Base-by-base conservation (phyloP, 2,888 invertebrate species). In the Leucania comma region DNA sequence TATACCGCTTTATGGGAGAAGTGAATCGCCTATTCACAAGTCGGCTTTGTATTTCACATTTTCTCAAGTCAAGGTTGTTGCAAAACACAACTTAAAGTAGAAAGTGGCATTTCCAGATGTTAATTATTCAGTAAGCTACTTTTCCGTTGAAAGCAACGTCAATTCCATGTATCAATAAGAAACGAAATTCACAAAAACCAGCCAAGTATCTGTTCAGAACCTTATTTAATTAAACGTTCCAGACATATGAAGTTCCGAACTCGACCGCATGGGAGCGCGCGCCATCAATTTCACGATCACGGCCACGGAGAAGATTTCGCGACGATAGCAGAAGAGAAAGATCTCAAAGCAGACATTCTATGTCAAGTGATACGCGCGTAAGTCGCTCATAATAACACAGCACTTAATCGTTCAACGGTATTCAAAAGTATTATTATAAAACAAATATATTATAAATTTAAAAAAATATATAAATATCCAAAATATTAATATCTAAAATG, bases 331-430 rank as follows among this genome's bases (percentile, higher is more conserved):
- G 96, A 35, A 94, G 97, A 75, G 96, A 97, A 82, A 93, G 97
- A 77, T 97, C 97, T n/a, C 96, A 96, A 66, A 97, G 97, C 88
- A 92, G 97, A 70, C 97, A 97, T 81, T 97, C 97, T 2, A 94
- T 97, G 75, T 97, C 97, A 64, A 97, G 97, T 85, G 97, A 97
- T 87, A 97, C 97, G 5, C 96, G 97, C 90, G 97, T 97, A 91
- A 89, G 90, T 87, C 48, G 6, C 50, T 53, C 46, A 24, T 26
- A 48, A 32, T 48, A 48, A 26, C 26, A 32, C 3, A 17, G 4
- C 17, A 42, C 17, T 2, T 71, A 24, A 1, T 53, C 10, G 10
- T 42, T 46, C 8, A 42, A n/a, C 46, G 10, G 17, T 53, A 17
- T 8, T 53, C 17, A 0, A 42, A 69, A 46, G 20, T 53, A n/a